These are phyloP conservation scores for mouse (Mus musculus) DNA, from an alignment of 2,113 vertebrate species.

Conservation along the genomic window GRCm39 chr4:43573001-43573500, in stretches of 20 bases:
- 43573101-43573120: not conserved
- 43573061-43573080: not conserved
- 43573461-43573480: slow-evolving; percentile 5
- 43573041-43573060: not conserved
- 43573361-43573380: not conserved
- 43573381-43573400: not conserved
- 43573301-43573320: no score
- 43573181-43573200: not conserved
- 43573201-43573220: not conserved
- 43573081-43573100: not conserved
- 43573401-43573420: not conserved
- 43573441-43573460: not conserved
- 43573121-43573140: not conserved
- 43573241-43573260: not conserved
- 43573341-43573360: no score
- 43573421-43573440: not conserved
- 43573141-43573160: not conserved
- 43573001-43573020: slow-evolving; percentile 53
- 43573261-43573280: not conserved
- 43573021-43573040: not conserved
- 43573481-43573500: slow-evolving; percentile 25
- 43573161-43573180: not conserved
- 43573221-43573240: not conserved
- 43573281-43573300: no score
- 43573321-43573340: no score